phyloP scores from a whole-genome alignment of 2,888 invertebrate genomes.

The Agrotis ipsilon region DNA sequence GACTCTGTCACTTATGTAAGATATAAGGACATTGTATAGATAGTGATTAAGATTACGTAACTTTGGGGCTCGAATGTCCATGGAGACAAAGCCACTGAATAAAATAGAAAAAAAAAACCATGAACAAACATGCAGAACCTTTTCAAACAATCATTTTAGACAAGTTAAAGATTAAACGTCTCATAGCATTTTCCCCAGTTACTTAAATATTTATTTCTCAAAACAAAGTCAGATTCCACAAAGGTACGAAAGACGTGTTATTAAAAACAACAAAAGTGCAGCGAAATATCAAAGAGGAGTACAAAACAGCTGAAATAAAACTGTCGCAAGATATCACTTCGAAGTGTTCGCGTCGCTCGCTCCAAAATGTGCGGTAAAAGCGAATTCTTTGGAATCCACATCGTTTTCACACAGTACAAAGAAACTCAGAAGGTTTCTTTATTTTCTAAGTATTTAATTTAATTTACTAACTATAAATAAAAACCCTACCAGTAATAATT shows the following conservation, averaged over 20 bases:
- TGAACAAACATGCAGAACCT: too few relatives aligned
- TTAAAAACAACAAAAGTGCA: constrained; percentile 30
- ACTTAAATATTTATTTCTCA: not conserved
- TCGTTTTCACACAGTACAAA: constrained; percentile 7
- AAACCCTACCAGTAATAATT: too few relatives aligned
- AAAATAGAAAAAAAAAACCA: too few relatives aligned
- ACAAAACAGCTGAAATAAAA: constrained; percentile 40
- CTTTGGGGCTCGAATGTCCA: too few relatives aligned
- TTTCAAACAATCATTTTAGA: not conserved
- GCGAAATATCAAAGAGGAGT: constrained; percentile 23
- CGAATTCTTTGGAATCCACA: constrained; percentile 32
- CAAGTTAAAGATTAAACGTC: not conserved
- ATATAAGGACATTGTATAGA: too few relatives aligned
- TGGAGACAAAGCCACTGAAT: too few relatives aligned
- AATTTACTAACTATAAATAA: too few relatives aligned
- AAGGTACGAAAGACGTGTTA: not conserved
- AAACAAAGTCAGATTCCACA: not conserved
- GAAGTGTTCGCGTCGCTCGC: constrained; percentile 29
- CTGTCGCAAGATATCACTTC: constrained; percentile 50
- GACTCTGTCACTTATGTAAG: too few relatives aligned
- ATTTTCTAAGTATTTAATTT: too few relatives aligned
- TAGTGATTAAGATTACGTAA: too few relatives aligned
- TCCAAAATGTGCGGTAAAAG: constrained; percentile 35
- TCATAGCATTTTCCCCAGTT: not conserved
- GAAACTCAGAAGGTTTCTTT: constrained; percentile 12